These are phyloP conservation scores for Penaeus chinensis DNA, from an alignment of 1,140 invertebrate genomes.

Conservation along the genomic window DNA sequence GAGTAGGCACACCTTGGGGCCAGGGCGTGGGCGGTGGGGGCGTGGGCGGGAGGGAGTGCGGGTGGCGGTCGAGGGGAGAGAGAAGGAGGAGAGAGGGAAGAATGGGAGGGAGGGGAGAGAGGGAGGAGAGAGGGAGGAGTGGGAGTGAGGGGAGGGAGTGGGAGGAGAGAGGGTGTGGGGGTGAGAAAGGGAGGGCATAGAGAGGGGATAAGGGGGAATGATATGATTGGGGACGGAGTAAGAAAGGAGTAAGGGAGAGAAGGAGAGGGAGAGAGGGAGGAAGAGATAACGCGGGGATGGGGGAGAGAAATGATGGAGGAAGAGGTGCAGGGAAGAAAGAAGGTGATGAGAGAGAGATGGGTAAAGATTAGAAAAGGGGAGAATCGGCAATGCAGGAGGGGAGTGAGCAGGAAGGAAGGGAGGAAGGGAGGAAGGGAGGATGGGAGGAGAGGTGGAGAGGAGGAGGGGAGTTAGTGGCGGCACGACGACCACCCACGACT, in stretches of 20 bases:
- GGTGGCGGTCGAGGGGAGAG: not conserved
- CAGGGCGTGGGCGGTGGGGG: not conserved
- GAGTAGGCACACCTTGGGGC: not conserved
- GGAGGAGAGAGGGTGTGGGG: not conserved
- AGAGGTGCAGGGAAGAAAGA: not conserved
- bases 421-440: not conserved
- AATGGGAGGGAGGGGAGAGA: not conserved
- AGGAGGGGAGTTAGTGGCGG: not conserved
- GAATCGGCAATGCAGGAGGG: not conserved
- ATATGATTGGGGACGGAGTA: not conserved
- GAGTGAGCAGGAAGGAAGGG: not conserved
- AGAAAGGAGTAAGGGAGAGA: not conserved
- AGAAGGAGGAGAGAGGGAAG: not conserved
- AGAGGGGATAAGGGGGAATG: not conserved
- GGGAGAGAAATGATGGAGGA: not conserved
- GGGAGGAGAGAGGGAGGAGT: not conserved
- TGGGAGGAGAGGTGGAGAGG: not conserved
- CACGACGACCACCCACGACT: not conserved
- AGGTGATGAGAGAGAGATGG: not conserved
- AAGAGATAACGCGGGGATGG: not conserved
- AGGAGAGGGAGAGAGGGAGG: not conserved
- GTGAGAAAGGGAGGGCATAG: not conserved
- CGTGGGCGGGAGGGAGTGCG: not conserved
- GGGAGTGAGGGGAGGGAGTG: not conserved
- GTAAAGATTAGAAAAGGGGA: not conserved